Base-by-base conservation (phyloP, 1,140 invertebrate species). In the Trichoplusia ni region DNA sequence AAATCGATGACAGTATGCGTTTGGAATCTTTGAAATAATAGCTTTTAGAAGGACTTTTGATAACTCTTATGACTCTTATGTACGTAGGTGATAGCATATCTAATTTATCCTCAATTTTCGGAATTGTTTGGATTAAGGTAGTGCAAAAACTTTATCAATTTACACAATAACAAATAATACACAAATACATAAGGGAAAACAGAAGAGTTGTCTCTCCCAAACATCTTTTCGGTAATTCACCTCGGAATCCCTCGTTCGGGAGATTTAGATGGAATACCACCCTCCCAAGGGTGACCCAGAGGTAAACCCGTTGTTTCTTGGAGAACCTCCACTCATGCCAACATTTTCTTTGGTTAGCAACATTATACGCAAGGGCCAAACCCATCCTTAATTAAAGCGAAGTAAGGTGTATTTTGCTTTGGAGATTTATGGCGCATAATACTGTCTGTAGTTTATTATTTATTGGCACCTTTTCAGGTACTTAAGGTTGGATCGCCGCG, bases 381-480 rank as follows among this genome's bases (percentile, higher is more conserved):
- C 8, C 0, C 25, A 18, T 21, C 42, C 37, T 64, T 64, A 64
- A 14, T 1, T 2, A 23, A 11, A n/a, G n/a, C 16, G 46, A 31
- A 37, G 27, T 63, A 73, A 67, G 44, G 37, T 56, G 53, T 21
- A 61, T 19, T 47, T 62, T 69, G 8, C 6, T 33, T 47, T 53
- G 16, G 13, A n/a, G 27, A 16, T 16, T 19, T 0, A 1, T 21
- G 38, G 29, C 25, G 40, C 6, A 64, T 79, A 67, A 21, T 68
- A 49, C 70, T 40, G 69, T 69, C 61, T 44, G 46, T 16, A 33
- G 40, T 62, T 35, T 53, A 56, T 74, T 74, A 58, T 77, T 74
- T 77, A 81, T 81, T 80, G 81, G 79, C 81, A 86, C 83, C 80
- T 86, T 84, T 84, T 84, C 80, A 79, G 77, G 75, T 81, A 81